Percentiles rank a stretch among this genome's conserved stretches.
Evolutionary conservation across 2,888 invertebrate species (phyloP).

Genomic region (Drosophila nr. fundita): DNA sequence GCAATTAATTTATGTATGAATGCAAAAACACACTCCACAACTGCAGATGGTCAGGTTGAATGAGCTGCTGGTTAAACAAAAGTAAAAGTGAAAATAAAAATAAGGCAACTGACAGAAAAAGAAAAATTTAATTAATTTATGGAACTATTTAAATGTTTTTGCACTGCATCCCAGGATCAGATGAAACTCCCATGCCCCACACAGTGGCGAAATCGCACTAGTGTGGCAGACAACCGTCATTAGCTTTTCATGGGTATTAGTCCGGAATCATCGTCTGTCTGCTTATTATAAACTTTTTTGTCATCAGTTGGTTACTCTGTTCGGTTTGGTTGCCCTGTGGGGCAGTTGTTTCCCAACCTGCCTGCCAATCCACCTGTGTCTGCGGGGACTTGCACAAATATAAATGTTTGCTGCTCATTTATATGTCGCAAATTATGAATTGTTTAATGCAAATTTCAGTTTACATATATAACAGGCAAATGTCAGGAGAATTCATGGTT

Average conservation of each 20-base stretch:
- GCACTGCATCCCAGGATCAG: slow-evolving; percentile 13
- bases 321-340: slow-evolving; percentile 14
- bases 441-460: slow-evolving; percentile 31
- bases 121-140: slow-evolving; percentile 72
- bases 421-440: slow-evolving; percentile 47
- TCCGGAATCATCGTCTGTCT: slow-evolving; percentile 53
- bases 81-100: neutral
- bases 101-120: slow-evolving; percentile 49
- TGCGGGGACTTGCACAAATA: neutral
- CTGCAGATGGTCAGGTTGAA: neutral
- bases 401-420: slow-evolving; percentile 33
- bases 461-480: slow-evolving; percentile 14
- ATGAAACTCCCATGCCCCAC: slow-evolving; percentile 34
- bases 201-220: slow-evolving; percentile 53
- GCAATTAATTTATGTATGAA: slow-evolving; percentile 64
- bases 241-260: slow-evolving; percentile 4
- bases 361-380: neutral
- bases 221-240: slow-evolving; percentile 48
- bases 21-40: slow-evolving; percentile 43
- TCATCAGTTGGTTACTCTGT: slow-evolving; percentile 53
- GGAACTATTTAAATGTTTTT: slow-evolving; percentile 26
- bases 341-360: neutral
- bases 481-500: slow-evolving; percentile 2
- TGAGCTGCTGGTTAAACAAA: slow-evolving; percentile 67
- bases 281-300: slow-evolving; percentile 82